Base-by-base conservation (phyloP, 2,797 vertebrate species). In the Galaxias olidus region DNA sequence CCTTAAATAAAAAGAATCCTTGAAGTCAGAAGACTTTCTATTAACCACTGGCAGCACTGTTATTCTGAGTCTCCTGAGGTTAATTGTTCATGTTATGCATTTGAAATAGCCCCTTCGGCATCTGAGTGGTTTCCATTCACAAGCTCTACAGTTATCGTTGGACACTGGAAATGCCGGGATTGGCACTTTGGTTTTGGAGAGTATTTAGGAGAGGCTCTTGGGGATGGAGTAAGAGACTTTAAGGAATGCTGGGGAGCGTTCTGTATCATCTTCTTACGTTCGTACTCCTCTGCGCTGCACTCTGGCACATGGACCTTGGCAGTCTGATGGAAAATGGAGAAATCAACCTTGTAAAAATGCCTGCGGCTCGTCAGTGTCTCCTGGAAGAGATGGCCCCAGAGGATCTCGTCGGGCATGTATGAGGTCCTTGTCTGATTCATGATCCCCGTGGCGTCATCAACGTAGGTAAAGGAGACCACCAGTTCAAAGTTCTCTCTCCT, bases 371-470 rank as follows among this genome's bases (percentile, higher is more conserved):
- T 85, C 77, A 98, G 80, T 73, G 98, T 94, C 1, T 98, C 95
- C 0, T 96, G 94, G 78, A 99, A 99, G 61, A 94, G 77, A 15
- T 95, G 93, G 12, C 98, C 98, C 98, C 98, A 99, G 14, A 95
- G 90, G 65, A 99, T 97, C 76, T 99, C 98, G 0, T 89, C 66
- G 1, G 95, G 93, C 0, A 93, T 85, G n/a, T 98, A 99, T 0
- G 97, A 98, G 44, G 94, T 96, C 17, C 97, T 91, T 2, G 94
- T 96, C 78, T 99, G 98, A 74, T 98, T 96, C 4, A 96, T 92
- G 0, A 94, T 97, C 0, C 97, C 98, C 0, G 96, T 96, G 53
- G 94, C 94, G 81, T 98, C 97, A 0, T 96, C 97, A 0, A 93
- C 97, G 78, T 98, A 98, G 70, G 96, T 94, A 9, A 98, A 98